Percentiles rank a stretch among this genome's conserved stretches.
phyloP scores from a whole-genome alignment of 2,797 vertebrate genomes.

The Leuciscus waleckii region DNA sequence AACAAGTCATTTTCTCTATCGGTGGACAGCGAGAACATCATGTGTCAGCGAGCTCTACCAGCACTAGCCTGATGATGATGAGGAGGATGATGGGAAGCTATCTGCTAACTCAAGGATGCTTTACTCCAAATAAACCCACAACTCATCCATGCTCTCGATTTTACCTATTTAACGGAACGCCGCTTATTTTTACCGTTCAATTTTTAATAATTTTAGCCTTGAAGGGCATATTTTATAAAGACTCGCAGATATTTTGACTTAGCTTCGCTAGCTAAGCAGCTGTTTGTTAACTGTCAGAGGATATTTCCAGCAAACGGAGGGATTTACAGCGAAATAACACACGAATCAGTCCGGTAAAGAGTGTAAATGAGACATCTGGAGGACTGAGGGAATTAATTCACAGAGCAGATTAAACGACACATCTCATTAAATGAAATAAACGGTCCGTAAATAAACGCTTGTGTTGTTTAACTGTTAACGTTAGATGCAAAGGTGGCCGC shows the following conservation, averaged over 20 bases:
- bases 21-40: background rate
- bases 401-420: background rate
- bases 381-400: background rate
- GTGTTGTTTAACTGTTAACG: background rate
- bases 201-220: background rate
- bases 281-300: constrained; percentile 1
- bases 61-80: constrained; percentile 40
- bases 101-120: constrained; percentile 59
- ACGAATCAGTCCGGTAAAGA: background rate
- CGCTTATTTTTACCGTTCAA: background rate
- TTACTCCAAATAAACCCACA: constrained; percentile 8
- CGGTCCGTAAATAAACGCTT: constrained; percentile 12
- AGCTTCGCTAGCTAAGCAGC: constrained; percentile 45
- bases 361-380: background rate
- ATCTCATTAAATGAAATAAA: background rate
- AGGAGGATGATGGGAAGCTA: constrained; percentile 37
- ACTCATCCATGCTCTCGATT: background rate
- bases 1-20: background rate
- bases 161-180: background rate
- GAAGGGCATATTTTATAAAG: background rate
- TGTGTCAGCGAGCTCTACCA: constrained; percentile 19
- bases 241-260: background rate
- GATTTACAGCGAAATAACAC: constrained; percentile 7
- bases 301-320: constrained; percentile 12
- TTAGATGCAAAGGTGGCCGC: constrained; percentile 12